Conservation (phyloP, 2,113 vertebrate species). For the Pristiophorus japonicus region DNA sequence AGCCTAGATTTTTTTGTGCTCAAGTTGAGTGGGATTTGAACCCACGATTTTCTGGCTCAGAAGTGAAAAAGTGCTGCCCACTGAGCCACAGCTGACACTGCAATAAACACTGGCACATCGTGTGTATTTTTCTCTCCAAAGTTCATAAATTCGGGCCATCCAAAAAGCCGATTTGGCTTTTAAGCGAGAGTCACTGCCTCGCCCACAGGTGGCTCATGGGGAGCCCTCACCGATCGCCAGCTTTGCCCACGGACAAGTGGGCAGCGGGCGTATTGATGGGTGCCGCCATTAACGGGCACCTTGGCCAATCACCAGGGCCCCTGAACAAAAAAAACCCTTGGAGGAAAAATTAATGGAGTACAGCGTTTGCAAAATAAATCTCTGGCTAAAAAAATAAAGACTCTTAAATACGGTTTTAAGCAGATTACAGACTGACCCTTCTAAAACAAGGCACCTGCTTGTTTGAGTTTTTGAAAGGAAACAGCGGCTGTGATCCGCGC, state of each 20-base stretch:
- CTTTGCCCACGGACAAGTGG: background rate
- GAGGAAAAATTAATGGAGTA: background rate
- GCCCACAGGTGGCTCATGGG: background rate
- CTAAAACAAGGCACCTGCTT: background rate
- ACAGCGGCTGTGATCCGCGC: background rate
- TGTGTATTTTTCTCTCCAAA: no score
- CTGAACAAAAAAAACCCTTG: background rate
- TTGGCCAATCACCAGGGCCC: background rate
- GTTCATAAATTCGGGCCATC: no score
- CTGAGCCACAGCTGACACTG: background rate
- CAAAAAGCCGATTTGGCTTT: background rate
- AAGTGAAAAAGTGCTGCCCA: no score
- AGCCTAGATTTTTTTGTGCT: no score
- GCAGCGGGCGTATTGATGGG: background rate
- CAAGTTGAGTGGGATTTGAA: no score
- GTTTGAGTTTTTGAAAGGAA: background rate
- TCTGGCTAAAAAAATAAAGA: background rate
- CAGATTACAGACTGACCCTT: background rate
- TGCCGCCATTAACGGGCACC: background rate
- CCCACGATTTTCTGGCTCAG: no score
- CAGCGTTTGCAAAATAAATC: background rate
- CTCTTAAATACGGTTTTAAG: background rate
- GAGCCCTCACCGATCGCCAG: background rate
- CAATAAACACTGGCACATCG: no score
- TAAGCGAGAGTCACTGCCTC: background rate